Evolutionary conservation across 2,888 invertebrate species (phyloP), one percentile per base, ranked within the genome.

Genomic region (Acronicta leporina): DNA sequence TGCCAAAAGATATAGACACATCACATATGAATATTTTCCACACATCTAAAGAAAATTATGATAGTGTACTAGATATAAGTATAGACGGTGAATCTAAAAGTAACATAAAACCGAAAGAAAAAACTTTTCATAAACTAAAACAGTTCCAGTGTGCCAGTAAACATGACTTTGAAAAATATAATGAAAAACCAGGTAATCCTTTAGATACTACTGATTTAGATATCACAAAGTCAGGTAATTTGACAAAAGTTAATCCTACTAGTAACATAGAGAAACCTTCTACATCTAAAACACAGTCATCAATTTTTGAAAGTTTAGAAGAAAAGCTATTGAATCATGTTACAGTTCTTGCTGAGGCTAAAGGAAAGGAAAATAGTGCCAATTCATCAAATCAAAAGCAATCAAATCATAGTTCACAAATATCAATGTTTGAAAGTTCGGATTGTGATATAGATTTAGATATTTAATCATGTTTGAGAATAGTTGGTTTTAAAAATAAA

Each of bases 391-490:
- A 72, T 57, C 56, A 68, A 53, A 82, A 75, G 51, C 63, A 68
- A 13, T 71, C 79, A 33, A 62, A 61, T 63, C 72, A 77, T 30
- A 77, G 80, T 78, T 93, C 94, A 38, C 94, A 94, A 83, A 84
- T 90, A 80, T 94, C 94, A 42, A 92, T 95, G 68, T 95, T 95
- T 87, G 94, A 95, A 77, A 92, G 84, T 80, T 88, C 91, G 43
- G 93, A 95, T 81, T 94, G 94, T 90, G 94, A 94, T 87, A 89
- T 95, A 73, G 93, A 92, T 85, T 87, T 95, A 79, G 92, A 95
- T 82, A 86, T 95, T 71, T 94, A 77, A 85, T 84, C 79, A 81
- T 81, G 79, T 68, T 59, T 47, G 51, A 48, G 38, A 52, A 40
- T 10, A 30, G n/a, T 35, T 9, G 7, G 13, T 48, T 46, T 60